A percentile compares a stretch with the other conserved stretches of the same genome.
phyloP scores from a whole-genome alignment of 1,140 invertebrate species.

The Trachymyrmex septentrionalis region DNA sequence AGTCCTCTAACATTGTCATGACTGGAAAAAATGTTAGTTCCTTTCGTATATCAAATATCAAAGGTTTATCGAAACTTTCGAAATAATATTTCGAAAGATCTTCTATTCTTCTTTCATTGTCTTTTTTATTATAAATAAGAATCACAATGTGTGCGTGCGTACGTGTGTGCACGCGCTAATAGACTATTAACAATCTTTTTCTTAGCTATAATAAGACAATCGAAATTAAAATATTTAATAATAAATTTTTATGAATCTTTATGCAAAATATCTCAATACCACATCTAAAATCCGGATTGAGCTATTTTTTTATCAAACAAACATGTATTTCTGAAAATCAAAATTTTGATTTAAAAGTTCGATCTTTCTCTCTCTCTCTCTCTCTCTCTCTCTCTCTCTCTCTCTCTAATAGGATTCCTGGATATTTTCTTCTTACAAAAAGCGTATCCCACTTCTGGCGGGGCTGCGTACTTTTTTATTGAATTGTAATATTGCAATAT shows the following conservation, averaged over 20 bases:
- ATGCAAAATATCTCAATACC: not conserved
- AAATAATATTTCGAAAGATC: slow-evolving; percentile 37
- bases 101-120: slow-evolving; percentile 1
- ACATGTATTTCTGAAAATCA: too few relatives aligned
- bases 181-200: slow-evolving; percentile 11
- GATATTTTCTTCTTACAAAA: too few relatives aligned
- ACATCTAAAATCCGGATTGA: too few relatives aligned
- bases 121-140: slow-evolving; percentile 22
- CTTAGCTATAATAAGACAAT: not conserved
- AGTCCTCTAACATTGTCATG: not conserved
- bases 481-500: too few relatives aligned
- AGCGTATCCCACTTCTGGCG: too few relatives aligned
- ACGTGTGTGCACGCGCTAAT: not conserved
- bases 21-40: not conserved
- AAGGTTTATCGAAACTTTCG: slow-evolving; percentile 11
- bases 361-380: too few relatives aligned
- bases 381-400: too few relatives aligned
- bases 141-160: not conserved
- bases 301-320: too few relatives aligned
- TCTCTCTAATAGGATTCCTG: too few relatives aligned
- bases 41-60: not conserved
- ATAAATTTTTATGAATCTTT: not conserved
- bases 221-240: not conserved
- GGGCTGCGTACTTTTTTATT: too few relatives aligned
- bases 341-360: too few relatives aligned